Evolutionary conservation across 2,888 invertebrate species (phyloP).

Genomic region (Neoscelio sp.): DNA sequence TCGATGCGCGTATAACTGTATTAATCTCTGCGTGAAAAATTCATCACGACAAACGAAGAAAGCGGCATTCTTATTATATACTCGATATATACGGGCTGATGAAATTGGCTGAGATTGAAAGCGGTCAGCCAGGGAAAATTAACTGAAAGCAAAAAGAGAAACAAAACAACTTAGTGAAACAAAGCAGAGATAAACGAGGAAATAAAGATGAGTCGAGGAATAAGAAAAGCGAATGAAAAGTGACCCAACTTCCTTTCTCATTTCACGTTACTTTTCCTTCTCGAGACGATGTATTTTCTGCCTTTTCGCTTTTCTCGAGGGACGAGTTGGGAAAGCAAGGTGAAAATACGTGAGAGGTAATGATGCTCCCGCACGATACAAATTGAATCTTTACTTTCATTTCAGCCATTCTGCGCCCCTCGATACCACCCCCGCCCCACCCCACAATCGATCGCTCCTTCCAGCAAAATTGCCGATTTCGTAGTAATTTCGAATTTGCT

Average conservation of each 20-base stretch:
- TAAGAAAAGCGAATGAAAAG: slow-evolving; percentile 69
- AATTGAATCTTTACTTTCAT: slow-evolving; percentile 70
- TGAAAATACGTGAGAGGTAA: slow-evolving; percentile 69
- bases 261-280: slow-evolving; percentile 69
- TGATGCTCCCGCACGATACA: slow-evolving; percentile 69
- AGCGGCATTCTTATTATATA: slow-evolving; percentile 39
- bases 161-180: slow-evolving; percentile 63
- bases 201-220: slow-evolving; percentile 69
- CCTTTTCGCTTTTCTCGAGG: slow-evolving; percentile 68
- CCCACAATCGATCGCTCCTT: slow-evolving; percentile 59
- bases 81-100: slow-evolving; percentile 40
- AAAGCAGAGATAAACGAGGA: slow-evolving; percentile 68
- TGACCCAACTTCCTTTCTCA: slow-evolving; percentile 69
- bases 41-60: slow-evolving; percentile 11
- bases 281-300: slow-evolving; percentile 67
- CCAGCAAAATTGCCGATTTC: slow-evolving; percentile 65
- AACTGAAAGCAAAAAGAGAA: slow-evolving; percentile 58
- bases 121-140: slow-evolving; percentile 62
- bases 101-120: slow-evolving; percentile 67
- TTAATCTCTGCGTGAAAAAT: slow-evolving; percentile 3
- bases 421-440: slow-evolving; percentile 23
- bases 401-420: slow-evolving; percentile 59
- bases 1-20: slow-evolving; percentile 2
- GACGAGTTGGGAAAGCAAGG: slow-evolving; percentile 67
- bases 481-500: slow-evolving; percentile 65